phyloP scores from a whole-genome alignment of 2,797 vertebrate genomes.

The Phaenicophaeus curvirostris region DNA sequence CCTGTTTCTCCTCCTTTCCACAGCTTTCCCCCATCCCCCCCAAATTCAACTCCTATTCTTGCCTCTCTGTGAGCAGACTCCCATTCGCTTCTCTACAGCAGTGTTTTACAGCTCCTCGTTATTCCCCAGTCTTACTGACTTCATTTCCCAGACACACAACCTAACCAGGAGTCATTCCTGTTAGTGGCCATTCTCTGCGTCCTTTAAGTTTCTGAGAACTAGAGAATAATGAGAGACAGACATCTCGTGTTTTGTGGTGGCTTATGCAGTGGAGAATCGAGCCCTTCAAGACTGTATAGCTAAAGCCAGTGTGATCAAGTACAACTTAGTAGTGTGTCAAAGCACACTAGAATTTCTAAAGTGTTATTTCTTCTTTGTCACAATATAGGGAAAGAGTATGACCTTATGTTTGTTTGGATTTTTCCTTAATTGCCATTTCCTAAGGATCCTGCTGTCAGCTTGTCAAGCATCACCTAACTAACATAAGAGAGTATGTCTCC shows the following conservation, averaged over 20 bases:
- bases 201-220: not conserved
- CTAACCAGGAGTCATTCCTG: not conserved
- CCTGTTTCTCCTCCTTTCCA: not conserved
- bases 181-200: not conserved
- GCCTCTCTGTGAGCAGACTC: not conserved
- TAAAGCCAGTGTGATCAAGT: not conserved
- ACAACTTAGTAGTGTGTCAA: not conserved
- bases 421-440: not conserved
- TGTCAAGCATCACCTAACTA: not conserved
- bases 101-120: not conserved
- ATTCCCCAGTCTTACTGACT: not conserved
- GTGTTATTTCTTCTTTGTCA: not conserved
- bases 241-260: not conserved
- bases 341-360: not conserved
- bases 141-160: not conserved
- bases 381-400: not conserved
- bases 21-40: not conserved
- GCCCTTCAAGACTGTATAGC: not conserved
- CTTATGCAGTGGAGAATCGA: not conserved
- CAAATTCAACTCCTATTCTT: not conserved
- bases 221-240: not conserved
- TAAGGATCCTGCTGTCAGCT: slow-evolving; percentile 3
- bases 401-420: not conserved
- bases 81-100: not conserved
- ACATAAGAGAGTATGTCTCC: not conserved